Evolutionary conservation across 1,140 invertebrate genomes (phyloP), one percentile per base, ranked within the genome.

Genomic region (Leptonema lineaticorne): DNA sequence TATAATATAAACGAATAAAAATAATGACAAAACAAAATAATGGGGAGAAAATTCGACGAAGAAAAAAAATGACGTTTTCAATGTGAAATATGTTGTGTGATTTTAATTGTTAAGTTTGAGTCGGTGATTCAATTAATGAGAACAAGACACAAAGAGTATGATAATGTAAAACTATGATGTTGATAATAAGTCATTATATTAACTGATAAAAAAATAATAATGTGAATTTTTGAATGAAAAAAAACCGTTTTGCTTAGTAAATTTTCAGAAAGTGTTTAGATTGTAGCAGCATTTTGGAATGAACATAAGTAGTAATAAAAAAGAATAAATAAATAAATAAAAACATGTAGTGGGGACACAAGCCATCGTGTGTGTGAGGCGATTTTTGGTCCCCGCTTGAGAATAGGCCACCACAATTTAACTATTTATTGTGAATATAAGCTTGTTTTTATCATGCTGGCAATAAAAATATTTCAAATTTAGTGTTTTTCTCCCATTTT

Each of bases 381-480:
- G 37, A 41, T 9, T 41, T 53, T 62, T 60, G 58, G 26, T 29
- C 45, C 41, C 28, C 45, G 26, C 37, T 29, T 26, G 45, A 68
- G 20, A 26, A 50, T 24, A 28, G 59, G 67, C 59, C 62, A 63
- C 28, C 37, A 45, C 46, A 63, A 41, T 69, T 69, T 65, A 50
- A 53, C 50, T 65, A 65, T 65, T 65, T 56, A 69, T 69, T 69
- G 68, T 69, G 68, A 69, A 69, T 69, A 69, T 69, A 69, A 33
- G 68, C 68, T 69, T 69, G 68, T 69, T 69, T 69, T 69, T 63
- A 63, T 69, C 63, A 69, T 69, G 68, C 68, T 69, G 68, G 68
- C 68, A 69, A 69, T 69, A 69, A 69, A 69, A 48, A 65, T 58
- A 69, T 69, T 69, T 65, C 56, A 65, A 69, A 64, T 64, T 50